Conservation (phyloP, 2,888 invertebrate species). For the Callyntrura sp. region DNA sequence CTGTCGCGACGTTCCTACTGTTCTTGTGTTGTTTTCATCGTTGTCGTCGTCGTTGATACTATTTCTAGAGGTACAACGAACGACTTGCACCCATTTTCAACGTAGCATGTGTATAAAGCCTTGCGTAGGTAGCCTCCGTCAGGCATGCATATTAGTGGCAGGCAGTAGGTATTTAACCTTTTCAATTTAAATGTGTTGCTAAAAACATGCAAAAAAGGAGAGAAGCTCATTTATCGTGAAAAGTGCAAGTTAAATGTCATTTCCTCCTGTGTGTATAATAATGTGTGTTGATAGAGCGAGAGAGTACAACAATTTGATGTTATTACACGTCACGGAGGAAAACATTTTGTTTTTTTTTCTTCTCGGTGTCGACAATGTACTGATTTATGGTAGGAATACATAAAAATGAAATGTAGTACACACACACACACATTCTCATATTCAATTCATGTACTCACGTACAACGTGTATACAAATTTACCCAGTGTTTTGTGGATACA, state of each 20-base stretch:
- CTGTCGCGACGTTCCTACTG: too few relatives aligned
- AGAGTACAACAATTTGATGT: conserved; percentile 8
- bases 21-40: too few relatives aligned
- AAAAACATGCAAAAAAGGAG: conserved; percentile 22
- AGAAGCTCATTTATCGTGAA: not conserved
- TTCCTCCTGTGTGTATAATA: not conserved
- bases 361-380: not conserved
- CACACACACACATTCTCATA: not conserved
- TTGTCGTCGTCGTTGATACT: not conserved
- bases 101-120: too few relatives aligned
- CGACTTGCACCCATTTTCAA: too few relatives aligned
- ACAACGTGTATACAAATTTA: not conserved
- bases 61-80: too few relatives aligned
- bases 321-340: conserved; percentile 2
- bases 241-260: conserved; percentile 40
- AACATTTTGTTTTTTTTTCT: conserved; percentile 25
- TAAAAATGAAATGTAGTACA: too few relatives aligned
- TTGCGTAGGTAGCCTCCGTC: not conserved
- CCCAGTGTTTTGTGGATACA: too few relatives aligned
- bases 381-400: too few relatives aligned
- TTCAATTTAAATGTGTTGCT: not conserved
- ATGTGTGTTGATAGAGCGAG: not conserved
- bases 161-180: not conserved
- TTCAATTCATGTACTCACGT: not conserved
- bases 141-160: not conserved